phyloP scores from a whole-genome alignment of 1,140 invertebrate species.

The Hermetia illucens region DNA sequence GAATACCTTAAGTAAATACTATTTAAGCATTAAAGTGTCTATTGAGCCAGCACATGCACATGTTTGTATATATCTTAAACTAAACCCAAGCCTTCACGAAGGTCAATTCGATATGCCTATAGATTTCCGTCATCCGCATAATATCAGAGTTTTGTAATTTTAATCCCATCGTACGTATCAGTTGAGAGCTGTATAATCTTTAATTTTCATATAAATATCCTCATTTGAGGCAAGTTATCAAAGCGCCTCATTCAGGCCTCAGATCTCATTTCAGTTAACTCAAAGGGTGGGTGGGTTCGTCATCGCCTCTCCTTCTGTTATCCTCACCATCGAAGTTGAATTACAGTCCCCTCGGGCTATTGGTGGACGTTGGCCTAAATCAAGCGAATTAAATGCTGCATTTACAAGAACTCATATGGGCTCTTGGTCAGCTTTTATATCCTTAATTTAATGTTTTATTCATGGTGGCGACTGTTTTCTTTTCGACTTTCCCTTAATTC shows the following conservation, averaged over 20 bases:
- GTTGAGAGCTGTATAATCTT: not conserved
- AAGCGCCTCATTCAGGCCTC: not conserved
- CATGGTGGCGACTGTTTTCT: not conserved
- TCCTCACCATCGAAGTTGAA: not conserved
- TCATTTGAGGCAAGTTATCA: not conserved
- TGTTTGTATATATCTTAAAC: no score
- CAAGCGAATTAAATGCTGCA: constrained; percentile 1
- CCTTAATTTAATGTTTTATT: not conserved
- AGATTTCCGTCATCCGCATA: no score
- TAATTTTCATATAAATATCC: not conserved
- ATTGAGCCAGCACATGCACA: no score
- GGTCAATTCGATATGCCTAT: no score
- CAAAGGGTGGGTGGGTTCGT: not conserved
- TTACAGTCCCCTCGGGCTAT: not conserved
- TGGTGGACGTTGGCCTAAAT: not conserved
- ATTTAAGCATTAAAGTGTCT: no score
- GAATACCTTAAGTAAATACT: no score
- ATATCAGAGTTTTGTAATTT: not conserved
- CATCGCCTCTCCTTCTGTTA: no score
- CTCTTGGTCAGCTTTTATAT: not conserved
- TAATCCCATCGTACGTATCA: not conserved
- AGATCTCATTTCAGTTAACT: not conserved
- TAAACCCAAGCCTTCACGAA: no score
- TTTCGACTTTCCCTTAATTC: not conserved
- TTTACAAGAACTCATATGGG: not conserved